A percentile compares a stretch with the other conserved stretches of the same genome.
Evolutionary conservation across 2,113 vertebrate genomes (phyloP).

Genomic region (Bos taurus): DNA sequence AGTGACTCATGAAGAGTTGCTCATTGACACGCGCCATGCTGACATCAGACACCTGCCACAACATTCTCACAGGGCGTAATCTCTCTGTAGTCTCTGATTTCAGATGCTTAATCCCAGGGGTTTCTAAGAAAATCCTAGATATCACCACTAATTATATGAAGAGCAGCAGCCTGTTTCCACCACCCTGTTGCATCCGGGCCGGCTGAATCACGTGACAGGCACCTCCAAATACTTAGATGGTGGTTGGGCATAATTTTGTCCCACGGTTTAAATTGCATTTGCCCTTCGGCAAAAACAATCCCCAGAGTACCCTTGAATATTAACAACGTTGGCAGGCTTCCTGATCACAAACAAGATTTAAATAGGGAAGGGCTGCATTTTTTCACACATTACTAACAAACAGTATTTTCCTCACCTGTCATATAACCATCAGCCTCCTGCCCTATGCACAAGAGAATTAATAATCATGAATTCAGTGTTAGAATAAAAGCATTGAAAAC

Average conservation of each 20-base stretch:
- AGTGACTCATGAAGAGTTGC: not conserved
- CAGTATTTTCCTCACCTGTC: not conserved
- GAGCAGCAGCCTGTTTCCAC: not conserved
- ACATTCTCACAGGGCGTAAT: not conserved
- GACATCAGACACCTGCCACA: not conserved
- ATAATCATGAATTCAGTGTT: not conserved
- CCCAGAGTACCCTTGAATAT: constrained; percentile 20
- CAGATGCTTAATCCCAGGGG: not conserved
- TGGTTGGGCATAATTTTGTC: not conserved
- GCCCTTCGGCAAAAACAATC: constrained; percentile 16
- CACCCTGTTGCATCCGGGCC: not conserved
- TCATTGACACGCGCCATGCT: not conserved
- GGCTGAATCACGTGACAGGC: not conserved
- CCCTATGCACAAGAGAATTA: not conserved
- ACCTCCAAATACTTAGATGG: not conserved
- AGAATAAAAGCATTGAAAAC: not conserved
- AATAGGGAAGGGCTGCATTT: not conserved
- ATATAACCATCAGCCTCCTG: not conserved
- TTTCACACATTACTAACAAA: not conserved
- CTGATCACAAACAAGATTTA: not conserved
- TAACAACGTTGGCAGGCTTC: not conserved
- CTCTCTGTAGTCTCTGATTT: not conserved
- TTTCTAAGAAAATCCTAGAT: constrained; percentile 45
- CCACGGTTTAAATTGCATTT: not conserved
- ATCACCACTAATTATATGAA: not conserved